Conservation (phyloP, 2,888 invertebrate species). For the Galerucella calmariensis region DNA sequence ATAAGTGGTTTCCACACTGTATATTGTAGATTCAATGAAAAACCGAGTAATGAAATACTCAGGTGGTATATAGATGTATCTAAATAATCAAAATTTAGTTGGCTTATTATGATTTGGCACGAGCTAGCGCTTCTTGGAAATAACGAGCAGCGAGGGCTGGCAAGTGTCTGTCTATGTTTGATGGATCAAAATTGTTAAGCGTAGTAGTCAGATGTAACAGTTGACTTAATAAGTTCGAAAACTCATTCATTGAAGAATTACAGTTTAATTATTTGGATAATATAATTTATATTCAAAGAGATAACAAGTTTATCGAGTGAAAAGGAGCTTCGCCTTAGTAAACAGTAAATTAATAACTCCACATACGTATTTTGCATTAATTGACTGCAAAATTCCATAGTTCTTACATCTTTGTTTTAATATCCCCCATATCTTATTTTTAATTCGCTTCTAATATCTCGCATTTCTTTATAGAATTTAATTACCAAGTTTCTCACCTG, state of each 20-base stretch:
- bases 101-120: constrained; percentile 49
- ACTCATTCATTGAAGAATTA: no score
- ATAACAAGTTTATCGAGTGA: no score
- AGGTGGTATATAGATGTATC: constrained; percentile 27
- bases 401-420: neutral
- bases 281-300: no score
- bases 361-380: neutral
- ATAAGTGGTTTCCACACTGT: no score
- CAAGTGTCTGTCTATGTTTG: neutral
- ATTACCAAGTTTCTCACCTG: neutral
- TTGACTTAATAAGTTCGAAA: no score
- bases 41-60: constrained; percentile 18
- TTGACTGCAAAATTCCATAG: neutral
- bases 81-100: constrained; percentile 49
- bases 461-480: neutral
- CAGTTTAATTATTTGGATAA: no score
- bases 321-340: no score
- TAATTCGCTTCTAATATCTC: neutral
- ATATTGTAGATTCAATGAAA: constrained; percentile 21
- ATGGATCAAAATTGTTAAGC: no score
- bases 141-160: constrained; percentile 34
- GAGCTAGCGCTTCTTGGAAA: constrained; percentile 37
- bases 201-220: no score
- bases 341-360: no score
- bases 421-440: neutral